Conservation (phyloP, 2,888 invertebrate species). For the Dioctria linearis region DNA sequence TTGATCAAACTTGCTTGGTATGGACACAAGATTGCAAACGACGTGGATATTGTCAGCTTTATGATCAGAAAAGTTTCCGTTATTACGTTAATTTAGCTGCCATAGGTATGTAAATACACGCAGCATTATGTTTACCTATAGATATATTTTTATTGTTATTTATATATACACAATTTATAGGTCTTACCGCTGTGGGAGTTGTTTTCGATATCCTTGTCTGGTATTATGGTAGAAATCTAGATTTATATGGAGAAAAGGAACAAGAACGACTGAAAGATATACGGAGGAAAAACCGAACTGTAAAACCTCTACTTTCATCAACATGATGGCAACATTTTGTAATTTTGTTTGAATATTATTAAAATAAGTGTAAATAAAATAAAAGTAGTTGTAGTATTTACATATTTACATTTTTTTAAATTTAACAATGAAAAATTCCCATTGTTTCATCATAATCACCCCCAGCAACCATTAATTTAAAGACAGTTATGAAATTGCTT, state of each 20-base stretch:
- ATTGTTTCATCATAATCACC: too few relatives aligned
- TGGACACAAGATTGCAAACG: conserved; percentile 78
- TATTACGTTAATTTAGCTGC: conserved; percentile 74
- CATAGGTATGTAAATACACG: conserved; percentile 69
- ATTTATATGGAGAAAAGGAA: conserved; percentile 73
- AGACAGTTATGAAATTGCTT: too few relatives aligned
- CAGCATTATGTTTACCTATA: neutral
- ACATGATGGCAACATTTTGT: conserved; percentile 22
- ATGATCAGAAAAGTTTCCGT: conserved; percentile 76
- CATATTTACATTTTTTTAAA: too few relatives aligned
- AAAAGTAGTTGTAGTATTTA: too few relatives aligned
- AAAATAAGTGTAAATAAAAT: too few relatives aligned
- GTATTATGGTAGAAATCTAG: conserved; percentile 74
- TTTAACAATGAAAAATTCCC: too few relatives aligned
- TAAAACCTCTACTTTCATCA: conserved; percentile 33
- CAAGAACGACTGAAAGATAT: conserved; percentile 59
- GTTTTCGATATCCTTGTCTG: conserved; percentile 76
- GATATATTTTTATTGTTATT: conserved; percentile 57
- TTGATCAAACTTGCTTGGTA: conserved; percentile 77
- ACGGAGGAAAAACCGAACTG: conserved; percentile 40
- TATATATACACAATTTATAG: conserved; percentile 66
- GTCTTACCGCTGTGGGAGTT: conserved; percentile 74
- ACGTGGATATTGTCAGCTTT: conserved; percentile 79
- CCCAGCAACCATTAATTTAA: too few relatives aligned
- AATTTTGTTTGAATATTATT: too few relatives aligned